Percentiles rank a stretch among this genome's conserved stretches.
Conservation (phyloP, 1,140 invertebrate genomes). For the Leptopilina clavipes region DNA sequence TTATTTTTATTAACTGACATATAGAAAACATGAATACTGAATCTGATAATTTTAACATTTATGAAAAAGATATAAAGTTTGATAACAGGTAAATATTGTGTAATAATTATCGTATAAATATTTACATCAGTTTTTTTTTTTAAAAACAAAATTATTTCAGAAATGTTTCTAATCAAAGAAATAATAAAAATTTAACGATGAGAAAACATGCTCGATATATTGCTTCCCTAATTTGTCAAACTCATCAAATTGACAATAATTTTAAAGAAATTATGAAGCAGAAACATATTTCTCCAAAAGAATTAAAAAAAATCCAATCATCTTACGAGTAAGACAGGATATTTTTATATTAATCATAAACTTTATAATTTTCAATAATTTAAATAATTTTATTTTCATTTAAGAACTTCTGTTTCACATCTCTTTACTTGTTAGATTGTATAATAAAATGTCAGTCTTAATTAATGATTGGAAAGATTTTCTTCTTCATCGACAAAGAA, state of each 20-base stretch:
- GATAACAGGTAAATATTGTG: background rate
- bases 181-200: background rate
- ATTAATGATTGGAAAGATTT: background rate
- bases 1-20: background rate
- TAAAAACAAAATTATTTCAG: background rate
- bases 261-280: background rate
- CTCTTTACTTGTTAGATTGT: background rate
- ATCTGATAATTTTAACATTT: background rate
- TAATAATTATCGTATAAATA: background rate
- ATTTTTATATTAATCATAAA: background rate
- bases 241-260: constrained; percentile 1
- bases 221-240: constrained; percentile 10
- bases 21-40: background rate
- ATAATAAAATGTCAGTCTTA: background rate
- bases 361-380: background rate
- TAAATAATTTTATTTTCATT: background rate
- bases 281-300: background rate
- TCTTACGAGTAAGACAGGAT: background rate
- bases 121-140: background rate
- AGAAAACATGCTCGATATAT: background rate
- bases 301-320: background rate
- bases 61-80: background rate
- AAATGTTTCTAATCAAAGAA: background rate
- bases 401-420: background rate
- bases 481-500: background rate